Evolutionary conservation across 2,888 invertebrate genomes (phyloP).

Genomic region (Ectemnius lituratus): DNA sequence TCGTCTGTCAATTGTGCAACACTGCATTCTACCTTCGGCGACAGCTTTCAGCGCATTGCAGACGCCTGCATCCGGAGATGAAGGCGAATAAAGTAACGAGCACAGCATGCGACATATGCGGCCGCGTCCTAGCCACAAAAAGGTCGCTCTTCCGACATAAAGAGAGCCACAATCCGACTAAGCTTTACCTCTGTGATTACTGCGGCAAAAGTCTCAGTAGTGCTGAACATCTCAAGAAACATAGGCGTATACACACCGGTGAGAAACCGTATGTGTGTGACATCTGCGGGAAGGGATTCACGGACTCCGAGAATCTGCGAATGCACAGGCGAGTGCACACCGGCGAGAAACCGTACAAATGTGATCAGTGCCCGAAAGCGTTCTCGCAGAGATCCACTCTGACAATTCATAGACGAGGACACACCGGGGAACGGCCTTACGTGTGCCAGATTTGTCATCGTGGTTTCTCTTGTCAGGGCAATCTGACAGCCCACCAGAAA

Average conservation of each 20-base stretch:
- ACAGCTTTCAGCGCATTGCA: conserved; percentile 73
- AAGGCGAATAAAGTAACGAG: conserved; percentile 74
- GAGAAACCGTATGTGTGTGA: conserved; percentile 79
- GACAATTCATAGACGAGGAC: conserved; percentile 79
- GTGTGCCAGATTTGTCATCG: conserved; percentile 77
- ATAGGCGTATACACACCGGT: conserved; percentile 79
- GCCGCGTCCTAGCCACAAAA: conserved; percentile 72
- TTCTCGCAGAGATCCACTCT: conserved; percentile 80
- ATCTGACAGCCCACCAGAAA: conserved; percentile 77
- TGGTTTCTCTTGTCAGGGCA: conserved; percentile 78
- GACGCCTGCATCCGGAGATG: conserved; percentile 72
- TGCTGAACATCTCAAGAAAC: conserved; percentile 78
- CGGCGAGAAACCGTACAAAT: conserved; percentile 79
- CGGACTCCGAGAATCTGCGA: conserved; percentile 77
- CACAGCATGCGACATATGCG: conserved; percentile 75
- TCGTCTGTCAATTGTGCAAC: conserved; percentile 70
- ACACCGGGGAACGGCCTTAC: conserved; percentile 78
- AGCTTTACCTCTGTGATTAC: conserved; percentile 78
- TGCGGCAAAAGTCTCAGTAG: conserved; percentile 80
- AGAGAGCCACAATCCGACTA: conserved; percentile 75
- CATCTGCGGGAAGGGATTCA: conserved; percentile 78
- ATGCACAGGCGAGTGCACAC: conserved; percentile 79
- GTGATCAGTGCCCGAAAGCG: conserved; percentile 78
- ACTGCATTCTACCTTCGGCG: conserved; percentile 69
- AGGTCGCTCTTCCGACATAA: conserved; percentile 73